A percentile compares a stretch with the other conserved stretches of the same genome.
phyloP scores from a whole-genome alignment of 2,113 vertebrate species.

The Myotis yumanensis region DNA sequence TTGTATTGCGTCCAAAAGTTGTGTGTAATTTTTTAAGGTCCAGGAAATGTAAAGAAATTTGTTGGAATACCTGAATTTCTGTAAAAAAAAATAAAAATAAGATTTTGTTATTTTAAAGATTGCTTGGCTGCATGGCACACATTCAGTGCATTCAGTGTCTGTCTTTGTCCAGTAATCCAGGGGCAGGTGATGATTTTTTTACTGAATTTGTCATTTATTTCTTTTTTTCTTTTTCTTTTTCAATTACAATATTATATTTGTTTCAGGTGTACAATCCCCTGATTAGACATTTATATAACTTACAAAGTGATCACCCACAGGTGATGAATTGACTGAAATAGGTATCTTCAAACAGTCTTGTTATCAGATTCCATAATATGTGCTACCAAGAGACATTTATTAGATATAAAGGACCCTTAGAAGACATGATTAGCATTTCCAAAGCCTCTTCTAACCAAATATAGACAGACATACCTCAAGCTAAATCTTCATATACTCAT shows the following conservation, averaged over 20 bases:
- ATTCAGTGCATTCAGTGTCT: background rate
- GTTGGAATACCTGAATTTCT: conserved; percentile 87
- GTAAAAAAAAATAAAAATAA: conserved; percentile 84
- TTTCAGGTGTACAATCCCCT: background rate
- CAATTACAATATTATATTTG: background rate
- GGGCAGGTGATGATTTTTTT: background rate
- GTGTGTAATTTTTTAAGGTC: conserved; percentile 85
- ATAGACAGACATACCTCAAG: background rate
- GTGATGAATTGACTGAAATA: background rate
- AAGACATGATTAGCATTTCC: background rate
- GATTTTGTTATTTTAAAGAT: conserved; percentile 87
- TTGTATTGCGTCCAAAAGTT: conserved; percentile 80
- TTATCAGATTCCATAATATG: background rate
- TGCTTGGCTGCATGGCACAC: conserved; percentile 70
- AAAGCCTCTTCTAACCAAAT: background rate
- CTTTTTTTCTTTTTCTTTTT: background rate
- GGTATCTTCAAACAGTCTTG: background rate
- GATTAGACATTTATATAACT: background rate
- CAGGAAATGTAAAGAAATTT: conserved; percentile 86
- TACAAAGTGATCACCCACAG: background rate
- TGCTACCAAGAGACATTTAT: background rate
- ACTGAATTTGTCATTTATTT: background rate
- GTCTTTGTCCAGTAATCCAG: background rate
- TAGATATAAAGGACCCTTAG: background rate
- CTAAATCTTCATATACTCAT: background rate